Percentiles rank a stretch among this genome's conserved stretches.
These are phyloP conservation scores for Reinhardtius hippoglossoides DNA, from an alignment of 2,113 vertebrate species.

Conservation along the genomic window DNA sequence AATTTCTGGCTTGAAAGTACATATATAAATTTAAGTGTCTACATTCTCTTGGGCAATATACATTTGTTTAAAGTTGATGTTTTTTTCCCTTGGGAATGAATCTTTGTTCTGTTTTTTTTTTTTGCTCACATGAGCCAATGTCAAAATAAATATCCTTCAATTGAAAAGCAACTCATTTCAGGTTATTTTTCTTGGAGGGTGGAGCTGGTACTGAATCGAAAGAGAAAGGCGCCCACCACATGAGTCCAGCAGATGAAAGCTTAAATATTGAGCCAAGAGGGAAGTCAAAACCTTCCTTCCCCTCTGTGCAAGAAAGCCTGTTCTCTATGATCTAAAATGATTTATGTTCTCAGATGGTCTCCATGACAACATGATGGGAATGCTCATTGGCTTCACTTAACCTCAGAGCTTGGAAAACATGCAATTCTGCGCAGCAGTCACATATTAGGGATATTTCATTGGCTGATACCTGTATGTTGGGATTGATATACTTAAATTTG, in stretches of 20 bases:
- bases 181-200: constrained; percentile 29
- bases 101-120: constrained; percentile 22
- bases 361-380: constrained; percentile 42
- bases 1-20: constrained; percentile 7
- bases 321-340: neutral
- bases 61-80: neutral
- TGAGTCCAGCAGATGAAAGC: constrained; percentile 1
- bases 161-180: constrained; percentile 20
- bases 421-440: no score
- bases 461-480: no score
- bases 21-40: neutral
- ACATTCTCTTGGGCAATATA: neutral
- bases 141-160: constrained; percentile 52
- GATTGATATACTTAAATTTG: no score
- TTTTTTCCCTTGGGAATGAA: constrained; percentile 24
- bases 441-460: no score
- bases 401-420: no score
- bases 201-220: neutral
- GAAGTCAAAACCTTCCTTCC: neutral
- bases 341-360: constrained; percentile 13
- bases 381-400: no score
- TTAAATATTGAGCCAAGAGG: constrained; percentile 6
- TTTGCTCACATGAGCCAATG: constrained; percentile 23
- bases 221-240: neutral
- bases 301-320: neutral